Evolutionary conservation across 2,888 invertebrate species (phyloP), one percentile per base, ranked within the genome.

Genomic region (Apomyelois bistriatella): DNA sequence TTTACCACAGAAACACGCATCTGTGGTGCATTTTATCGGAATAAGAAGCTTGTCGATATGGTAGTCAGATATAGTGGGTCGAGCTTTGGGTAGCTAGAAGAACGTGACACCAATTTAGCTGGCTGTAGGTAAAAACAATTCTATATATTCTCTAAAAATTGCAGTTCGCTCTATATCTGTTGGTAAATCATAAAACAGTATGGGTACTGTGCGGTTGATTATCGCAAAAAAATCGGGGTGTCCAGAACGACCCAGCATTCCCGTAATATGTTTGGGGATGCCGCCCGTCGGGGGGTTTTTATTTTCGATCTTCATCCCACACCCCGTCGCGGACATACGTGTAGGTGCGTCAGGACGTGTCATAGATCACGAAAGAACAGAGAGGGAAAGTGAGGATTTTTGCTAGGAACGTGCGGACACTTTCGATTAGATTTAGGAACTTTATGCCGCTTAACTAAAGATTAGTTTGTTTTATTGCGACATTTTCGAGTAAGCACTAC

Each of bases 201-300:
- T 55, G 54, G 55, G 15, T 16, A 40, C 40, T 32, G 53, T 53
- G 58, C 65, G 68, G 73, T 74, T 76, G 76, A 78, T 76, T 79
- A 80, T 79, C 67, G 73, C 72, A 74, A 79, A 84, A 76, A 85
- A 82, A 79, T 74, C 78, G 72, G 70, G 66, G 66, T 65, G 70
- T 70, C 70, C 73, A 69, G 74, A 73, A 71, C 75, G 72, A 76
- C 78, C 76, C 76, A 71, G 76, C 79, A 81, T 83, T 77, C 79
- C 73, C 73, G 74, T 83, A 83, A 84, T 86, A 86, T 84, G 84
- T 85, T 84, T 76, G 80, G 85, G 84, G 80, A 82, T 80, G 76
- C 68, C 76, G 74, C 66, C 79, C 71, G 70, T 60, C 63, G 60
- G 78, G 81, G 79, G 73, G 83, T 74, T 87, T 87, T 87, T 86